Conservation (phyloP, 2,113 vertebrate genomes). For the Onychorhynchus coronatus region DNA sequence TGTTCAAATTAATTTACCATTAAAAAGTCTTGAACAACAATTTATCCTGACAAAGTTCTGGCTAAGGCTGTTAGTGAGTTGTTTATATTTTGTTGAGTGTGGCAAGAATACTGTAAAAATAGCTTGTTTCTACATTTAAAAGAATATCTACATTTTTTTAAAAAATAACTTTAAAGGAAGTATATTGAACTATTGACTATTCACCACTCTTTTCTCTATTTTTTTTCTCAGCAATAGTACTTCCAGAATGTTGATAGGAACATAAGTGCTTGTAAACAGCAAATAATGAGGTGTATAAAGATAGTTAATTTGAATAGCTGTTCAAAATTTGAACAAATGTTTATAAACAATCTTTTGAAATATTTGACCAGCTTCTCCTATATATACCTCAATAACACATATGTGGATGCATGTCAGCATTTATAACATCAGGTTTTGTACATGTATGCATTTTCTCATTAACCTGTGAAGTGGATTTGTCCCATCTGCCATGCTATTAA, state of each 20-base stretch:
- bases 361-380: neutral
- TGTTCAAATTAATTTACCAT: neutral
- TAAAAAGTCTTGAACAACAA: neutral
- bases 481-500: neutral
- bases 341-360: neutral
- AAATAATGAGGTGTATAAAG: neutral
- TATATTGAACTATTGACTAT: neutral
- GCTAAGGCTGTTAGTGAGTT: neutral
- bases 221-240: neutral
- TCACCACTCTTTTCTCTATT: neutral
- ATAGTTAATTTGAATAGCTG: neutral
- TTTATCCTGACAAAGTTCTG: neutral
- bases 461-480: neutral
- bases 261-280: neutral
- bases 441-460: neutral
- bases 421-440: neutral
- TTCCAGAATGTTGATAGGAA: neutral
- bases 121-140: neutral
- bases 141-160: neutral
- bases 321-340: neutral
- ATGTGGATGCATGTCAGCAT: neutral
- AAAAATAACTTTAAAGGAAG: neutral
- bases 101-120: neutral
- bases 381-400: neutral
- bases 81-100: neutral